Evolutionary conservation across 2,797 vertebrate species (phyloP).

Genomic region (Protosalanx chinensis): DNA sequence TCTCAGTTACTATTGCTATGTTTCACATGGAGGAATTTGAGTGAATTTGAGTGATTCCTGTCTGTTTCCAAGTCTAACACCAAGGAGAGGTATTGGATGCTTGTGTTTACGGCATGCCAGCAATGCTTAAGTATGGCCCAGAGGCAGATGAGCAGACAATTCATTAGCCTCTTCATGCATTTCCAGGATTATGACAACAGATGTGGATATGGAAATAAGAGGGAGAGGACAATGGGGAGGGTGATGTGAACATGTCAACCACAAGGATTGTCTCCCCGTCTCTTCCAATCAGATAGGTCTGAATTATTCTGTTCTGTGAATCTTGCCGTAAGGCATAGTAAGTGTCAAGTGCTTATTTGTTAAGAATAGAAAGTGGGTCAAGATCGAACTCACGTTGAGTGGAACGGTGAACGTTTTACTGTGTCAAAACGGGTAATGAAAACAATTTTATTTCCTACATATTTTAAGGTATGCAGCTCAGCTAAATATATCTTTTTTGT

Average conservation of each 20-base stretch:
- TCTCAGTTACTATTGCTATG: not conserved
- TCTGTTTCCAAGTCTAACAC: too few species aligned
- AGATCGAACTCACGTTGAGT: not conserved
- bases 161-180: conserved; percentile 57
- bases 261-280: conserved; percentile 5
- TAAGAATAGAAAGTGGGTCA: not conserved
- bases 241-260: conserved; percentile 27
- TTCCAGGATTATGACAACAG: conserved; percentile 52
- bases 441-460: too few species aligned
- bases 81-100: conserved; percentile 47
- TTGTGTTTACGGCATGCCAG: conserved; percentile 54
- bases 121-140: conserved; percentile 61
- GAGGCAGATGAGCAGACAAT: conserved; percentile 63
- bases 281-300: not conserved
- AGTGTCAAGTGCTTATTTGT: not conserved
- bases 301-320: conserved; percentile 6
- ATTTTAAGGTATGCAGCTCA: too few species aligned
- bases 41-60: too few species aligned
- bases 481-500: not conserved
- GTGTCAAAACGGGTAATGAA: not conserved
- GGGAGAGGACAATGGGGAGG: conserved; percentile 23
- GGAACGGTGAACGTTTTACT: not conserved
- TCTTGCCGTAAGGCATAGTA: not conserved
- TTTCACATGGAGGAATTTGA: not conserved
- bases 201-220: conserved; percentile 45